Evolutionary conservation across 2,113 vertebrate species (phyloP), one percentile per base, ranked within the genome.

Genomic region (Ammodytes marinus): DNA sequence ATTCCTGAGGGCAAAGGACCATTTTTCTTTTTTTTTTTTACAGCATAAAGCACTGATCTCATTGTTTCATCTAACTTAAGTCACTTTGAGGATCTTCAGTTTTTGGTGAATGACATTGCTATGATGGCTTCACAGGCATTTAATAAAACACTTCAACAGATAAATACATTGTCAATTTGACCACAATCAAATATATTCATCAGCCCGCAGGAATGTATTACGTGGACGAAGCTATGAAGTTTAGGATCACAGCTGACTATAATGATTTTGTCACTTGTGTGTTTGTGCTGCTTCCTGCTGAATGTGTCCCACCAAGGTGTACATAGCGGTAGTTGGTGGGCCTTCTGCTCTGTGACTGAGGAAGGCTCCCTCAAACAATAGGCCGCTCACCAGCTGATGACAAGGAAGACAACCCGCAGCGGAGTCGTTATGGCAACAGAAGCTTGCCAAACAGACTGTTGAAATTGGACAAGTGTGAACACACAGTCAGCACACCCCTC

Each of bases 381-480:
- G 81, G 86, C 88, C 72, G 76, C 86, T 87, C 85, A 60, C 86
- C 83, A 83, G 88, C 87, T 86, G 88, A 91, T 88, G 92, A 95
- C 90, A 91, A 94, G 88, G 91, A 93, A 91, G 92, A 82, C 89
- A 83, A 91, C 91, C 91, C 60, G 58, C 72, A 14, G 91, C 46
- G 90, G 87, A 93, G 92, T 95, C 81, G 90, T 95, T 94, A 95
- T 93, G 91, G 93, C 89, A 95, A 94, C 89, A 61, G 74, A 86
- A 84, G 82, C 86, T 88, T 91, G 92, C 92, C 94, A 92, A 93
- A 92, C 86, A 90, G 87, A 91, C 85, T 89, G 92, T 85, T 74
- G 82, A 89, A 92, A 93, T 83, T 89, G 90, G 93, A 92, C 88
- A 83, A 91, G 86, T 89, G 80, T 87, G 88, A 95, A 87, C 65